Base-by-base conservation (phyloP, 1,140 invertebrate species). In the Drosophila parabipectinata region DNA sequence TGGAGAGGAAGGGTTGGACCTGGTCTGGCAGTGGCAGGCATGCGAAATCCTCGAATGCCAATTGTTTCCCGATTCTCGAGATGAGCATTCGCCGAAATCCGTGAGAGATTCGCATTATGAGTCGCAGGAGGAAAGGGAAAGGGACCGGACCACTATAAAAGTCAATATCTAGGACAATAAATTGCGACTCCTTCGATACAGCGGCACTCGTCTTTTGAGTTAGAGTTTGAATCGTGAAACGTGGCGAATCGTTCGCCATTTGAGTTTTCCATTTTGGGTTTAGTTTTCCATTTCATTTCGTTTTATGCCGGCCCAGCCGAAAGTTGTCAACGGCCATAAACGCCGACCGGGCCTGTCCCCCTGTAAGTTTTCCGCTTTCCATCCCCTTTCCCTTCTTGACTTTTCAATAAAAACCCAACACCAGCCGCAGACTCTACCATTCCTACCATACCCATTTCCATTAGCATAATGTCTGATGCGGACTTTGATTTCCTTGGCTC, bases 101-200 rank as follows among this genome's bases (percentile, higher is more conserved):
- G 75, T 58, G 82, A 66, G 69, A 60, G 41, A 53, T 58, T 64
- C 51, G 59, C 75, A 75, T 69, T 75, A 75, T 75, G 57, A 62
- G 75, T 26, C 44, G 21, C 57, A 15, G 58, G 37, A 52, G 18
- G 44, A 39, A 55, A 39, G 12, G 37, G 44, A 56, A 30, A 45
- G 45, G 41, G 44, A 30, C 64, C 52, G 62, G 56, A 66, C 69
- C 58, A 88, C 79, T 83, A 87, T 87, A 83, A 90, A 90, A 90
- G 79, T 90, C 87, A 90, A 90, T 90, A 90, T 90, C 88, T 80
- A 67, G 67, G 79, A 77, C 82, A 72, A 90, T 90, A 90, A 90
- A 90, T 90, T 87, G 66, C 64, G 54, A 82, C 54, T 54, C 54
- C 72, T 59, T 64, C 63, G 62, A 62, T 60, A 79, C 64, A 83